phyloP scores from a whole-genome alignment of 2,888 invertebrate genomes.

The Neocrepidodera transversa region DNA sequence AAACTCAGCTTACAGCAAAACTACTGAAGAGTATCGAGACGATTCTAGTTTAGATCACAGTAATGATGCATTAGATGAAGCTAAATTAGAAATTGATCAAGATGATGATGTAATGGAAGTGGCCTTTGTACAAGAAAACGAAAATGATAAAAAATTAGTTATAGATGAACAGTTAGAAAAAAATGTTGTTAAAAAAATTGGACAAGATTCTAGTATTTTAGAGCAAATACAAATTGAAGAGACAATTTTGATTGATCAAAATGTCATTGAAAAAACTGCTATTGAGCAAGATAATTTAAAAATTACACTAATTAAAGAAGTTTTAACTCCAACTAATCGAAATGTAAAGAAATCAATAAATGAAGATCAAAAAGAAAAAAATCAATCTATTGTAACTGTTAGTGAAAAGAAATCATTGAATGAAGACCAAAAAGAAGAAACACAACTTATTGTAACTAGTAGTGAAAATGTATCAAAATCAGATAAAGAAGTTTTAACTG shows the following conservation, averaged over 20 bases:
- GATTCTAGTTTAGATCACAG: neutral
- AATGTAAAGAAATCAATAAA: neutral
- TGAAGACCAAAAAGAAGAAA: neutral
- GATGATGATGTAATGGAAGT: no score
- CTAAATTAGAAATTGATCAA: neutral
- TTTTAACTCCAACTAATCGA: neutral
- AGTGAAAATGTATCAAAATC: neutral
- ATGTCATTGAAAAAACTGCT: neutral
- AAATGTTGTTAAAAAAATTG: neutral
- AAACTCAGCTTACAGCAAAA: constrained; percentile 13
- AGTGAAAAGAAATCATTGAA: neutral
- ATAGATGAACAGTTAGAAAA: neutral
- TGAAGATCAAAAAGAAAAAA: neutral
- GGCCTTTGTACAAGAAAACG: no score
- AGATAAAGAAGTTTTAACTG: neutral
- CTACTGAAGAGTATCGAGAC: constrained; percentile 9
- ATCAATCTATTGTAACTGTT: neutral
- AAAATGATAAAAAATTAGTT: neutral
- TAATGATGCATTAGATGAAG: neutral
- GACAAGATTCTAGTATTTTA: no score
- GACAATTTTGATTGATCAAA: no score
- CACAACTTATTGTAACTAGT: neutral
- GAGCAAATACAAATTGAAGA: no score
- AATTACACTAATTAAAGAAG: neutral
- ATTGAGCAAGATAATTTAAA: neutral